These are phyloP conservation scores for Macrobrachium nipponense DNA, from an alignment of 1,140 invertebrate genomes.

Conservation along the genomic window DNA sequence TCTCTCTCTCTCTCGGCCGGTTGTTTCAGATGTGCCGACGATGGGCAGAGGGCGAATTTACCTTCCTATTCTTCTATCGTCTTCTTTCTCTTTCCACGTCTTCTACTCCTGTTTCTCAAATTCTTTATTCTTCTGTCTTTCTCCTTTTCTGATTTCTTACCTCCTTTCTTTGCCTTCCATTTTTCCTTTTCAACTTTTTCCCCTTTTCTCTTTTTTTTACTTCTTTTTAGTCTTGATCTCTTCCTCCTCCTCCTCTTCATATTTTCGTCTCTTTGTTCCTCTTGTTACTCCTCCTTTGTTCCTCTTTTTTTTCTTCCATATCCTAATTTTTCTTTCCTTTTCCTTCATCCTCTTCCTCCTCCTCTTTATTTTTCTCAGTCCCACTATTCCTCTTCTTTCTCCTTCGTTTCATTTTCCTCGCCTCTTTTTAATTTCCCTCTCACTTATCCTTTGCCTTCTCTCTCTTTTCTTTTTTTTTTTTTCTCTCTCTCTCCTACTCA, in stretches of 20 bases:
- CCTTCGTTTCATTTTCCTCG: too few species aligned
- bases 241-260: too few species aligned
- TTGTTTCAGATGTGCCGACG: neutral
- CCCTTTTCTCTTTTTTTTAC: neutral
- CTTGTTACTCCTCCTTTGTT: too few species aligned
- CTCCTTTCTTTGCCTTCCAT: neutral
- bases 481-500: neutral
- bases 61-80: neutral
- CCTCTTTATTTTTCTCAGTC: too few species aligned
- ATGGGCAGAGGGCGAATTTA: neutral
- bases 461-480: neutral
- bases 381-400: too few species aligned
- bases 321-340: too few species aligned
- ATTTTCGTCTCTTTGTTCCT: too few species aligned
- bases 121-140: conserved; percentile 3
- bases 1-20: neutral
- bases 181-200: neutral
- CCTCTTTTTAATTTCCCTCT: too few species aligned
- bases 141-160: neutral
- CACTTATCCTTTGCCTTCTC: too few species aligned
- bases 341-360: too few species aligned
- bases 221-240: neutral
- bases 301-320: too few species aligned
- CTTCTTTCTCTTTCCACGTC: neutral
- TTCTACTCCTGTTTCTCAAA: neutral